These are phyloP conservation scores for Stenichneumon culpator DNA, from an alignment of 2,888 invertebrate species.

Conservation along the genomic window DNA sequence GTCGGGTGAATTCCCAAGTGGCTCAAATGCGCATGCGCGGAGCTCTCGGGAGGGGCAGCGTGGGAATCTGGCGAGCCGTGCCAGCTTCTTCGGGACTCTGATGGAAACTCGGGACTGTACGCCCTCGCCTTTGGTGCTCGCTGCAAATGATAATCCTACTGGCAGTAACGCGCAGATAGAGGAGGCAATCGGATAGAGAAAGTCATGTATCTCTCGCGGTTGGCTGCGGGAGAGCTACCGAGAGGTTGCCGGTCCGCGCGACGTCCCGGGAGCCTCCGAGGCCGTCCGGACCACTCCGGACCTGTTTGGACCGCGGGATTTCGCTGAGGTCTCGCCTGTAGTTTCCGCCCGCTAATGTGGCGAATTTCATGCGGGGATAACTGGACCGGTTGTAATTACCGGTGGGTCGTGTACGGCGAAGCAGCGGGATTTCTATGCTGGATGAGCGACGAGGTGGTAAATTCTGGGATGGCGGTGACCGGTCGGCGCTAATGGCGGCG, in stretches of 20 bases:
- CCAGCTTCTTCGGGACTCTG: conserved; percentile 40
- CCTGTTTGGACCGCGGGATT: no score
- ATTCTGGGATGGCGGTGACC: no score
- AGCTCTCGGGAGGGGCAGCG: conserved; percentile 31
- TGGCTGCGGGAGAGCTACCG: not conserved
- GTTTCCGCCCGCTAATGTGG: no score
- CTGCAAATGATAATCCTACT: conserved; percentile 61
- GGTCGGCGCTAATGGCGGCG: no score
- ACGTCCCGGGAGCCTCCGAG: not conserved
- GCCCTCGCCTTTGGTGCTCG: conserved; percentile 7
- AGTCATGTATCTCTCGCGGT: not conserved
- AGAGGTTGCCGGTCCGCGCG: not conserved
- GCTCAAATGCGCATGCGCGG: conserved; percentile 27
- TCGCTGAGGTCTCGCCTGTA: no score
- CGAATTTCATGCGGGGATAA: no score
- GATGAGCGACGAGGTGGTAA: no score
- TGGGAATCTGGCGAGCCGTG: conserved; percentile 59
- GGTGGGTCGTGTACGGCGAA: no score
- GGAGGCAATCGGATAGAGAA: not conserved
- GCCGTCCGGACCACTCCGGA: not conserved
- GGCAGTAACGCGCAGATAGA: not conserved
- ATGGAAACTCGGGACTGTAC: conserved; percentile 38
- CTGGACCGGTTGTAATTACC: no score
- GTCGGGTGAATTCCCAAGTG: conserved; percentile 10
- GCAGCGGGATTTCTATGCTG: no score